Evolutionary conservation across 64 coral and sea anemone genomes (phyloP), one percentile per base, ranked within the genome.

Genomic region (Dendrophyllia cribrosa): DNA sequence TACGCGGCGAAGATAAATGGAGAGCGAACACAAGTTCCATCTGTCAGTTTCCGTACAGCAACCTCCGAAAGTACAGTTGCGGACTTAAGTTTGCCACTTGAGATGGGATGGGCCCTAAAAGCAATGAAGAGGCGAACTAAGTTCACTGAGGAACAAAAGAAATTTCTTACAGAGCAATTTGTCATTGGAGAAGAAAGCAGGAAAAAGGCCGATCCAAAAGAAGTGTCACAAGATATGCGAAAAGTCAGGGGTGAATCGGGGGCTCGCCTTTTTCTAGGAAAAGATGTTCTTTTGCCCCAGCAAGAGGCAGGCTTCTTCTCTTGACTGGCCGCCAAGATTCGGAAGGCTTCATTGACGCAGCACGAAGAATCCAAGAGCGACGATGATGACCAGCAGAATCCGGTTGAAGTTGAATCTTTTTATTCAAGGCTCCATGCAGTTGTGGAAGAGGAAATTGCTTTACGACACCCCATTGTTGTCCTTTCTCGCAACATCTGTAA

Each of bases 101-200:
- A 45, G 65, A 81, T 91, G 89, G 89, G 67, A 53, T 83, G 78
- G 89, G 67, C 78, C 3, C 78, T 91, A 3, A 79, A 91, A 62
- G 67, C 51, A 83, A 49, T 65, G 15, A 60, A 14, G 51, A 80
- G 20, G 9, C 43, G 10, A 49, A 62, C 65, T 56, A 7, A 43
- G 8, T 84, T 91, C 24, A 15, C 64, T 59, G 43, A 83, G 0
- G 55, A 84, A 73, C 77, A 83, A 64, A 79, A 43, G 0, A 55
- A 70, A 8, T 91, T 50, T 44, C 68, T 82, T 5, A 83, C 65
- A 3, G 46, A 77, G 20, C 78, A 91, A 16, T 91, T 91, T 82
- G 48, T 81, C 48, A 67, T 91, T 16, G 76, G 89, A 12, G 65
- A 83, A 43, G 79, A 66, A 43, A 44, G 44, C 59, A 77, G 89